Evolutionary conservation across 2,113 vertebrate species (phyloP), one percentile per base, ranked within the genome.

Genomic region (Brachypteracias leptosomus): DNA sequence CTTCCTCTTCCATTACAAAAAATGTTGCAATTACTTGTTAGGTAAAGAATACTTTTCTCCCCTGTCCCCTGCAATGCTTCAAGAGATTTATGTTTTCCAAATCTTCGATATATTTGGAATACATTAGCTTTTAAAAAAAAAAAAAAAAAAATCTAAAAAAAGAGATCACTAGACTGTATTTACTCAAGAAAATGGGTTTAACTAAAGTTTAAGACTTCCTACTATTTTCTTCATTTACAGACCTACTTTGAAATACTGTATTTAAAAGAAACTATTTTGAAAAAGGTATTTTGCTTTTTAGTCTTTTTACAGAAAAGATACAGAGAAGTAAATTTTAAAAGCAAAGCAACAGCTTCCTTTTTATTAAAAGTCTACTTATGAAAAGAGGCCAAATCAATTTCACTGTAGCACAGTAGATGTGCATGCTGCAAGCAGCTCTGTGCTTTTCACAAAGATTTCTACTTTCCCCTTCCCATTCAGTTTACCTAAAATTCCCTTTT

Each of bases 401-500:
- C 65, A 42, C 21, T 54, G 47, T 33, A 72, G 19, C 29, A 25
- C 2, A 38, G 33, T 2, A 78, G n/a, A 4, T 58, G 20, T 36
- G 36, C 25, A 18, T 24, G 62, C 54, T 24, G 7, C 40, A 80
- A 79, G 20, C 0, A 62, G 21, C n/a, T 61, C 15, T 9, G 31
- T 6, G 16, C 14, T 55, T 72, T 49, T 38, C n/a, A 25, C 80
- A 78, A 26, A 54, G 6, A 66, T 67, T 67, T 75, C 61, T 71
- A 15, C 16, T 58, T 62, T 31, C 33, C 44, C 14, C 11, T 76
- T 75, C 67, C 24, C 46, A 52, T 38, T 54, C 73, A 66, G 9
- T 89, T 97, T 95, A 99, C 99, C 99, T 99, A 96, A 98, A 99
- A 97, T 99, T 99, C 90, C 99, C 99, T 98, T 99, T 99, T 85